Conservation (phyloP, 2,113 vertebrate genomes). For the Mormyrus lacerda region DNA sequence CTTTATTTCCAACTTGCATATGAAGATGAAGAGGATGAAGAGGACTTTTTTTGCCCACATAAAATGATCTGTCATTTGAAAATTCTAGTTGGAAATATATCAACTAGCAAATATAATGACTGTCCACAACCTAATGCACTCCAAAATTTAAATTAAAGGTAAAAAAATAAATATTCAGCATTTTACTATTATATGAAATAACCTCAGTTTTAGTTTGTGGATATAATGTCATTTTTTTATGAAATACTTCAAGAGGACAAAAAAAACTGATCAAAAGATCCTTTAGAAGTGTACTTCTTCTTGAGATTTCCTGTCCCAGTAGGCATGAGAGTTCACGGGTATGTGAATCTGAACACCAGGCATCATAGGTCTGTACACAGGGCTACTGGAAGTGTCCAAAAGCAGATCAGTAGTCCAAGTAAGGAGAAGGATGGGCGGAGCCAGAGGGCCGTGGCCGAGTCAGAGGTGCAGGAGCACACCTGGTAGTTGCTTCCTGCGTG, state of each 20-base stretch:
- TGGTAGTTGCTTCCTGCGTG: slow-evolving; percentile 73
- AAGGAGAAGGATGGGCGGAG: slow-evolving; percentile 30
- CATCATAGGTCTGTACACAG: slow-evolving; percentile 23
- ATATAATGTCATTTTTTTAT: slow-evolving; percentile 5
- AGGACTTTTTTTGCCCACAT: not conserved
- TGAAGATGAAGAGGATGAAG: not conserved
- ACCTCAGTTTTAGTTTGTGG: slow-evolving; percentile 9
- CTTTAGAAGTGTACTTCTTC: not conserved
- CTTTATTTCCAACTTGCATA: not conserved
- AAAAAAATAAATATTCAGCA: slow-evolving; percentile 18
- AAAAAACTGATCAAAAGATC: not conserved
- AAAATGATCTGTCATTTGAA: not conserved
- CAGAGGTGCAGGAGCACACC: slow-evolving; percentile 84
- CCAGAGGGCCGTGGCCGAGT: slow-evolving; percentile 34
- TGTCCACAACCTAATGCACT: slow-evolving; percentile 15
- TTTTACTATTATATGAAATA: slow-evolving; percentile 21
- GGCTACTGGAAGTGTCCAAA: slow-evolving; percentile 58
- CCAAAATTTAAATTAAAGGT: slow-evolving; percentile 10
- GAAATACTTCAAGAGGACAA: slow-evolving; percentile 8
- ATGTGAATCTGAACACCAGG: not conserved
- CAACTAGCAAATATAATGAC: slow-evolving; percentile 1
- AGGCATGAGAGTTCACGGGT: not conserved
- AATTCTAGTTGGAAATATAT: not conserved
- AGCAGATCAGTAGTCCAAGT: slow-evolving; percentile 31
- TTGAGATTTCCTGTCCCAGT: not conserved